phyloP scores from a whole-genome alignment of 2,113 vertebrate genomes.

The Notarius quadriscutis region DNA sequence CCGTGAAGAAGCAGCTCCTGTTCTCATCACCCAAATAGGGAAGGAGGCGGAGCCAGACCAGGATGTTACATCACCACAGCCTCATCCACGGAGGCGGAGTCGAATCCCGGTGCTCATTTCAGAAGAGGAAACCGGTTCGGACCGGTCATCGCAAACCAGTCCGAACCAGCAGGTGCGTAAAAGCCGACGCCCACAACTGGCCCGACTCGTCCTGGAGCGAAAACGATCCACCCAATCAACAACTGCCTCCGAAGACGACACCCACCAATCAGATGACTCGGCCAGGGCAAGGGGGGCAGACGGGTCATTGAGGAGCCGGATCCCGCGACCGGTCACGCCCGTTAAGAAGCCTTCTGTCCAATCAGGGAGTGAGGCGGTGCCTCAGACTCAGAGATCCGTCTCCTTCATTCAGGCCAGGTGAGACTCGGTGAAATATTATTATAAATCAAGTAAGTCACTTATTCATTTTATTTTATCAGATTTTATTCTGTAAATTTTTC shows the following conservation, averaged over 20 bases:
- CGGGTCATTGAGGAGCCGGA: conserved; percentile 75
- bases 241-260: conserved; percentile 84
- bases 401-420: conserved; percentile 73
- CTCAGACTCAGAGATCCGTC: conserved; percentile 57
- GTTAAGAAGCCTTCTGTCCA: conserved; percentile 61
- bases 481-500: no score
- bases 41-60: conserved; percentile 44
- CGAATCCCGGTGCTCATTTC: conserved; percentile 83
- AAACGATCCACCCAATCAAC: conserved; percentile 78
- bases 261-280: conserved; percentile 75
- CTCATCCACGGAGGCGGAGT: conserved; percentile 68
- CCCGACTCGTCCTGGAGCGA: conserved; percentile 81
- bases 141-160: conserved; percentile 75
- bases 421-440: conserved; percentile 40
- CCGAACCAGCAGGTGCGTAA: conserved; percentile 63
- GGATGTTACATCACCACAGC: conserved; percentile 37
- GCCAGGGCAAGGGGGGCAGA: conserved; percentile 48
- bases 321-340: conserved; percentile 77
- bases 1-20: conserved; percentile 27
- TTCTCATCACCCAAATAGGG: neutral
- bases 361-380: accelerated
- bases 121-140: conserved; percentile 84
- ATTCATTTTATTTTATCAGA: no score
- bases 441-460: neutral
- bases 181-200: conserved; percentile 74